These are phyloP conservation scores for Pristionchus fissidentatus DNA, from an alignment of 2,888 invertebrate genomes.

Conservation along the genomic window DNA sequence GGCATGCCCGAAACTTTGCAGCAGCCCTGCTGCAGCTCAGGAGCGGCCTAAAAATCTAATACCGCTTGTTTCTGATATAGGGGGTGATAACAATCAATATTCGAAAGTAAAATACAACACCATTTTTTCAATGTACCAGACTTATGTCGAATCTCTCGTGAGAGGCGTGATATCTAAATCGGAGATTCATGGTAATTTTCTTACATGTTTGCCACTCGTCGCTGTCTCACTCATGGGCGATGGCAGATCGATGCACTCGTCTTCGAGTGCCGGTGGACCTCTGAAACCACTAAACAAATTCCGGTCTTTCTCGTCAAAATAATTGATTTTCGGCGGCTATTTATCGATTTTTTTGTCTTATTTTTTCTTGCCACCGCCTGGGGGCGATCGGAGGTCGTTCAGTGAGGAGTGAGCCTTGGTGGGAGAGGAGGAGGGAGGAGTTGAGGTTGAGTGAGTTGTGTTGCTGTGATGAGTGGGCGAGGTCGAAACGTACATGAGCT, in stretches of 20 bases:
- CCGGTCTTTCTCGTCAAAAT: too few relatives aligned
- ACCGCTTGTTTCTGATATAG: too few relatives aligned
- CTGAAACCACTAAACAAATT: background rate
- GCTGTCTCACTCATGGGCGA: slow-evolving; percentile 47
- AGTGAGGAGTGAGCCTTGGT: background rate
- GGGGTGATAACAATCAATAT: too few relatives aligned
- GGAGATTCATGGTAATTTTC: background rate
- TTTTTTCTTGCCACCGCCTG: background rate
- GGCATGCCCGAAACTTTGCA: too few relatives aligned
- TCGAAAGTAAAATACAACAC: background rate
- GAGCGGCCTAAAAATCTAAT: too few relatives aligned
- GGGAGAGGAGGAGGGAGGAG: too few relatives aligned
- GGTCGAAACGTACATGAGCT: slow-evolving; percentile 41
- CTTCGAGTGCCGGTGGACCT: slow-evolving; percentile 12
- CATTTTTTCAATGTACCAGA: too few relatives aligned
- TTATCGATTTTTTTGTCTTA: background rate
- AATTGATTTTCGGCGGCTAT: background rate
- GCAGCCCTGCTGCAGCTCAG: too few relatives aligned
- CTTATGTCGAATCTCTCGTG: too few relatives aligned
- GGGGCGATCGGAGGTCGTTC: slow-evolving; percentile 20
- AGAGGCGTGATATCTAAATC: too few relatives aligned
- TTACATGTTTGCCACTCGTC: background rate
- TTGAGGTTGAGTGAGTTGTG: slow-evolving; percentile 11
- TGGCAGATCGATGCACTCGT: slow-evolving; percentile 46
- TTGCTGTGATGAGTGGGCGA: too few relatives aligned